Conservation (phyloP, 1,140 invertebrate genomes). For the Drosophila arizonae region DNA sequence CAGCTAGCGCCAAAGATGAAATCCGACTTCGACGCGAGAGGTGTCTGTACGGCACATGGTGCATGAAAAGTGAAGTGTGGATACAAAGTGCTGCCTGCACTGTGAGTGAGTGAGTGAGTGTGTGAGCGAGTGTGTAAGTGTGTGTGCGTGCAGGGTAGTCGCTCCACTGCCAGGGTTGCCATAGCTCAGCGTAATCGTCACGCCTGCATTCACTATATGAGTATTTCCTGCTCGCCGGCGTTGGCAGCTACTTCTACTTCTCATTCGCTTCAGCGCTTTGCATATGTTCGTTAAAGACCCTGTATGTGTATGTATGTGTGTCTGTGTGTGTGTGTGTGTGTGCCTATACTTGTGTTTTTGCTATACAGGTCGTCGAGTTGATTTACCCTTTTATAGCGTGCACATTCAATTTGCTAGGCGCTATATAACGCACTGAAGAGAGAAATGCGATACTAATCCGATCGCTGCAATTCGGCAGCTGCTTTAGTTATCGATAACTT, state of each 20-base stretch:
- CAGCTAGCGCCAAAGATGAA: neutral
- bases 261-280: slow-evolving; percentile 14
- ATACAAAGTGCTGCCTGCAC: slow-evolving; percentile 45
- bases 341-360: slow-evolving; percentile 2
- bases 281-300: neutral
- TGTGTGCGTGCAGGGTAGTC: neutral
- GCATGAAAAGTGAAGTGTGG: slow-evolving; percentile 55
- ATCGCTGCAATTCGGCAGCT: too few species aligned
- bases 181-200: slow-evolving; percentile 10
- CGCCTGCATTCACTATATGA: slow-evolving; percentile 28
- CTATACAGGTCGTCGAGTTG: neutral
- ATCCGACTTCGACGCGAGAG: slow-evolving; percentile 14
- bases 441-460: too few species aligned
- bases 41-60: slow-evolving; percentile 32
- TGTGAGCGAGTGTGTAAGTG: neutral
- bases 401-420: neutral
- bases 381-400: neutral
- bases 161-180: neutral
- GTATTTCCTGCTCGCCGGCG: slow-evolving; percentile 6
- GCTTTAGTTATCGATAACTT: too few species aligned
- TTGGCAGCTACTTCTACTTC: slow-evolving; percentile 1
- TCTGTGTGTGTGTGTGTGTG: neutral
- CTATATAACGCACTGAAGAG: neutral
- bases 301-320: neutral
- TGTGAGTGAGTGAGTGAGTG: neutral